Conservation (phyloP, 2,797 vertebrate genomes). For the Coreius guichenoti region DNA sequence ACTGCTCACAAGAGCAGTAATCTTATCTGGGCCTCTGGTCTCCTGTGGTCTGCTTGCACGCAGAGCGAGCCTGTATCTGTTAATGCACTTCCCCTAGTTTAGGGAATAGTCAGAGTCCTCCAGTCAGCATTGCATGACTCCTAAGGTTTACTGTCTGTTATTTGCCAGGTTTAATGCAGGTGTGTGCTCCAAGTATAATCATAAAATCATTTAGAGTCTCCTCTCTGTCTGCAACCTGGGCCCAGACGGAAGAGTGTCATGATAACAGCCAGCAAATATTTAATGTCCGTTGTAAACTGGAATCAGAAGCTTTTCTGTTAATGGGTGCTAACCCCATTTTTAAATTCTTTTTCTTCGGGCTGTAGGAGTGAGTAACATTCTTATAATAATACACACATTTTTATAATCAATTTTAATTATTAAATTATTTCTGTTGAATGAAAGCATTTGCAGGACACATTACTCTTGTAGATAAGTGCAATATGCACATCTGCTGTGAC, state of each 20-base stretch:
- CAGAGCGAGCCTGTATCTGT: constrained; percentile 52
- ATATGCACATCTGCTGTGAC: background rate
- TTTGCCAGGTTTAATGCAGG: constrained; percentile 44
- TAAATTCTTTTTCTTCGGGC: background rate
- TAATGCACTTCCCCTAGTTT: constrained; percentile 57
- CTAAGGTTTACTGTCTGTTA: constrained; percentile 43
- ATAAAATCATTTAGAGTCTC: constrained; percentile 58
- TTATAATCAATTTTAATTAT: background rate
- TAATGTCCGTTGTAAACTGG: constrained; percentile 45
- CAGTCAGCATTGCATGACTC: constrained; percentile 61
- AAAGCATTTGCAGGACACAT: background rate
- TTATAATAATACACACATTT: background rate
- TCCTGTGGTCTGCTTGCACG: constrained; percentile 63
- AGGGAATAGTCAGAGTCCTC: constrained; percentile 38
- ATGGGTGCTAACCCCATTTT: constrained; percentile 15
- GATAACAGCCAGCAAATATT: constrained; percentile 39
- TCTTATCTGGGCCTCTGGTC: constrained; percentile 69
- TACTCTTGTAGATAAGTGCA: background rate
- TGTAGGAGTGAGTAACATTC: background rate
- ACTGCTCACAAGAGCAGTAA: constrained; percentile 62
- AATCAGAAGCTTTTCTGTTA: constrained; percentile 16
- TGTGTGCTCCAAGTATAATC: constrained; percentile 42
- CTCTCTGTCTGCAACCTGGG: constrained; percentile 43
- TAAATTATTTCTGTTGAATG: background rate
- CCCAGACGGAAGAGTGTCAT: constrained; percentile 25